These are phyloP conservation scores for Campylomormyrus tamandua DNA, from an alignment of 2,113 vertebrate genomes.

Conservation along the genomic window DNA sequence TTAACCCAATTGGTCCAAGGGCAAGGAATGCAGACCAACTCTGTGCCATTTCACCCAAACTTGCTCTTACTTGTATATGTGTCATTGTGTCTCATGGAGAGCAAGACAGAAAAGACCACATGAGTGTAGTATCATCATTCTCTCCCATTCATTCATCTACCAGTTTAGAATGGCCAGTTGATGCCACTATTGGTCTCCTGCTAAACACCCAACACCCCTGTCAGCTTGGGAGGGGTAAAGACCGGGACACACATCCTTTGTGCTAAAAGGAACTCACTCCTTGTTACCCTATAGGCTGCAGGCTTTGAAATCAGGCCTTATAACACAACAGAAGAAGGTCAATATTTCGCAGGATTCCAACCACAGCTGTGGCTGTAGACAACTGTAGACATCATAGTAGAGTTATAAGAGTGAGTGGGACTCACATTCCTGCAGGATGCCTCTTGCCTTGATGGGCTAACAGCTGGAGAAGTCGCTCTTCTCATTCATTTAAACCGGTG, in stretches of 20 bases:
- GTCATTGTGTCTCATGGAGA: background rate
- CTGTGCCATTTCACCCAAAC: background rate
- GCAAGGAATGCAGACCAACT: background rate
- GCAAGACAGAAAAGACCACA: background rate
- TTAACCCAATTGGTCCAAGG: background rate
- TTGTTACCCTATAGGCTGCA: background rate
- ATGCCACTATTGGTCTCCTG: background rate
- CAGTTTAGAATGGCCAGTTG: background rate
- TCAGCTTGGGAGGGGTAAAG: background rate
- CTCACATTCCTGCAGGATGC: background rate
- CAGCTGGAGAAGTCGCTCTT: background rate
- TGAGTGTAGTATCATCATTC: background rate
- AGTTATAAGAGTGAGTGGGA: background rate
- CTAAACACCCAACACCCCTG: background rate
- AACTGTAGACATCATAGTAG: background rate
- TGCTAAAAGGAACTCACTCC: background rate
- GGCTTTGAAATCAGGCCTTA: background rate
- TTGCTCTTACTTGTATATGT: background rate
- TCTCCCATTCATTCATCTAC: background rate
- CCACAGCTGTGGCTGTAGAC: background rate
- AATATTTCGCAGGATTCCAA: background rate
- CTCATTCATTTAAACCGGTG: background rate
- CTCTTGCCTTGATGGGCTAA: background rate
- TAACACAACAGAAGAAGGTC: background rate
- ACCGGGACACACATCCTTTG: background rate